These are phyloP conservation scores for Paramormyrops hopkinsi DNA, from an alignment of 2,797 vertebrate genomes.

Conservation along the genomic window DNA sequence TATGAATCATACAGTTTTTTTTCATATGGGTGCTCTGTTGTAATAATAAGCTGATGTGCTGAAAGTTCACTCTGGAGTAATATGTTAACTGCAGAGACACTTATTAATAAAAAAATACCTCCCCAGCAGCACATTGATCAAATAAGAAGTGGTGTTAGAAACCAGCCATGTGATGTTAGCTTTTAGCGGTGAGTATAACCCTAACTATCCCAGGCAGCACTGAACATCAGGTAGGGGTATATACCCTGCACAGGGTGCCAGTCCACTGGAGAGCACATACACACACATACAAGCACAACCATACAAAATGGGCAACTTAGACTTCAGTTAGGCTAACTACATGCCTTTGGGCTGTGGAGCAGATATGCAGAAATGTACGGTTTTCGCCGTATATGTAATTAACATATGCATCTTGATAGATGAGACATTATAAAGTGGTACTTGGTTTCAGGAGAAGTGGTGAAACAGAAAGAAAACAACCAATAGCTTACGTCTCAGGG, in stretches of 20 bases:
- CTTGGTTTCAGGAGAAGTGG: neutral
- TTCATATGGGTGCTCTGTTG: neutral
- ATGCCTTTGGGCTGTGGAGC: neutral
- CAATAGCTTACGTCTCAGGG: neutral
- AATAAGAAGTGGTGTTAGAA: neutral
- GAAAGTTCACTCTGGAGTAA: neutral
- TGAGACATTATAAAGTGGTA: conserved; percentile 7
- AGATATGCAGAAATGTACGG: too few relatives aligned
- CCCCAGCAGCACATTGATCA: neutral
- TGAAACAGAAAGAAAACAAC: neutral
- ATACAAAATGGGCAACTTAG: neutral
- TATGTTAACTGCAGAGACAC: neutral
- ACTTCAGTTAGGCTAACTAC: neutral
- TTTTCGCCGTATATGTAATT: neutral
- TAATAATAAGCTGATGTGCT: neutral
- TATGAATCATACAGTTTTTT: too few relatives aligned
- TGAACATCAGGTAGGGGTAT: neutral
- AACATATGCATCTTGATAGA: conserved; percentile 17
- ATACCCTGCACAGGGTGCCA: neutral
- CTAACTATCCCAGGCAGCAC: neutral
- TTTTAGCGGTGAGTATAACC: neutral
- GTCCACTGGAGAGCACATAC: neutral
- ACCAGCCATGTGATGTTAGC: neutral
- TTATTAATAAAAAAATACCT: neutral
- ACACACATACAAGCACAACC: neutral